Conservation (phyloP, 2,888 invertebrate genomes). For the Coelinius sp. region DNA sequence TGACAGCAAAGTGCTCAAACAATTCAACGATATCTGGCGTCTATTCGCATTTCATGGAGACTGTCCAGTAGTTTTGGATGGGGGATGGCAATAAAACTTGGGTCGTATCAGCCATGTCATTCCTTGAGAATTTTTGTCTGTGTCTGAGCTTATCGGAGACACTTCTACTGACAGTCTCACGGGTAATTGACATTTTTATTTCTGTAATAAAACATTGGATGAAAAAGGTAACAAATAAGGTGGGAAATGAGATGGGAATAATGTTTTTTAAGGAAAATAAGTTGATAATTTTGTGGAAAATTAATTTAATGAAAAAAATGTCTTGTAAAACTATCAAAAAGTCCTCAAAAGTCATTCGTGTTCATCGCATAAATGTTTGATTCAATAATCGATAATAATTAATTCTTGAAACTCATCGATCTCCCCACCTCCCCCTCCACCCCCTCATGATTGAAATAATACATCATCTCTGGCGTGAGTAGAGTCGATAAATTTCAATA, state of each 20-base stretch:
- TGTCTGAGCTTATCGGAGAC: background rate
- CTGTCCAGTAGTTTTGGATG: background rate
- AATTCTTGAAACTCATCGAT: background rate
- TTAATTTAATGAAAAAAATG: too few relatives aligned
- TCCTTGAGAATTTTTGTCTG: background rate
- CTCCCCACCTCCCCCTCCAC: too few relatives aligned
- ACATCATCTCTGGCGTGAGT: constrained; percentile 1
- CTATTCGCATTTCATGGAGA: constrained; percentile 10
- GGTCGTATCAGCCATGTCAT: background rate
- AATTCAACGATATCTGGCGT: constrained; percentile 1
- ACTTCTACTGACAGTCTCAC: background rate
- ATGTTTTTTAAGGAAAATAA: background rate
- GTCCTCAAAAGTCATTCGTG: background rate
- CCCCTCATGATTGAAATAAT: constrained; percentile 27
- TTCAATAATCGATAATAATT: background rate
- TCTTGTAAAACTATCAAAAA: background rate
- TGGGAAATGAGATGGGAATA: background rate
- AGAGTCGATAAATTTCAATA: constrained; percentile 34
- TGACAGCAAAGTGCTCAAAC: background rate
- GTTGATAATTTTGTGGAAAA: too few relatives aligned
- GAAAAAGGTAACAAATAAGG: too few relatives aligned
- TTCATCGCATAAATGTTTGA: too few relatives aligned
- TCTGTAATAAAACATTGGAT: background rate
- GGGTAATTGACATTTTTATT: background rate
- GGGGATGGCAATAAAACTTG: constrained; percentile 1